Conservation (phyloP, 37 sponge, comb jelly and placozoan genomes). For the Cladorhizidae sp. region DNA sequence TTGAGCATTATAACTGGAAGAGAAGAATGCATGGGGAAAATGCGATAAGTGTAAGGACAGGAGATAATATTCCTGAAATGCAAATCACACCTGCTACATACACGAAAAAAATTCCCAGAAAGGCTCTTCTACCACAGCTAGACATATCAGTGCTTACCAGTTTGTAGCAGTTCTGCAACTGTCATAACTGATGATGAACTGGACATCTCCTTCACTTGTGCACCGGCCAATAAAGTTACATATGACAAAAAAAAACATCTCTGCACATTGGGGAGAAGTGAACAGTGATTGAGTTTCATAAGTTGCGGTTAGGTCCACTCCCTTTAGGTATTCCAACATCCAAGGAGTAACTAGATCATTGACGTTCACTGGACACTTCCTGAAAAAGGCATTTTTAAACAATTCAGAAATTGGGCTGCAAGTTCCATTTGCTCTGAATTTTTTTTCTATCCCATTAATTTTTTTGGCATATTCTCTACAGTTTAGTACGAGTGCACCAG, state of each 20-base stretch:
- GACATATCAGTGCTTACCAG: constrained; percentile 33
- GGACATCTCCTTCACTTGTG: constrained; percentile 18
- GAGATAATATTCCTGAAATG: no score
- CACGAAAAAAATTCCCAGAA: no score
- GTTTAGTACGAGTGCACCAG: background rate
- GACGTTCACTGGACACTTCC: background rate
- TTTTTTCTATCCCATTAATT: no score
- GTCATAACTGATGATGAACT: constrained; percentile 27
- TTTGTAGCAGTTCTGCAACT: constrained; percentile 8
- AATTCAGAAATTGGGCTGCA: constrained; percentile 20
- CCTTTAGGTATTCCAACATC: constrained; percentile 21
- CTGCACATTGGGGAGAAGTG: background rate
- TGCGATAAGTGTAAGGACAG: no score
- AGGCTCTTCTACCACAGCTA: no score
- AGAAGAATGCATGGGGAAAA: background rate
- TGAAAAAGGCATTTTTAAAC: background rate
- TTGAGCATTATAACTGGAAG: background rate
- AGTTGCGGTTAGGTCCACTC: background rate
- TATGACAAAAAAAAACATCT: background rate
- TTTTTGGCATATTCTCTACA: background rate
- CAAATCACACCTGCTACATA: no score
- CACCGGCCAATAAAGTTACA: constrained; percentile 34
- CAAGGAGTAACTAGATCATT: background rate
- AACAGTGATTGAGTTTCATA: no score
- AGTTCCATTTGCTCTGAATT: background rate